These are phyloP conservation scores for Gouania willdenowi DNA, from an alignment of 2,797 vertebrate genomes.

Conservation along the genomic window DNA sequence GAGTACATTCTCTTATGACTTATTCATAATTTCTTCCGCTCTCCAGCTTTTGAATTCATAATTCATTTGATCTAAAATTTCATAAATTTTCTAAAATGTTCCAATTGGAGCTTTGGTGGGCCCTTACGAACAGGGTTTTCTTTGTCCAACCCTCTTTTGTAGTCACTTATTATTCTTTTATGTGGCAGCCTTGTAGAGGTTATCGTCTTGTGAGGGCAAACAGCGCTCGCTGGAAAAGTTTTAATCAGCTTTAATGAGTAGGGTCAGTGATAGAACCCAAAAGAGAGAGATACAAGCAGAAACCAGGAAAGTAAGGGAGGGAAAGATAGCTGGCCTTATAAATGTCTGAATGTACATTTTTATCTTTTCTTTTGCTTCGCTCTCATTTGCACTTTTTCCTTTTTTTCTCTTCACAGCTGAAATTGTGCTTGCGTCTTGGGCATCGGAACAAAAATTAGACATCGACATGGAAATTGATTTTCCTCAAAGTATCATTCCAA, in stretches of 20 bases:
- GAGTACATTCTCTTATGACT: constrained; percentile 78
- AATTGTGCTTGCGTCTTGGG: constrained; percentile 41
- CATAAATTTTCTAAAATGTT: constrained; percentile 87
- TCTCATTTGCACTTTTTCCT: constrained; percentile 42
- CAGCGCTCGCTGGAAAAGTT: constrained; percentile 71
- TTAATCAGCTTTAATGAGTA: constrained; percentile 81
- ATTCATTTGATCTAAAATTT: constrained; percentile 87
- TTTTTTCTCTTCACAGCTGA: constrained; percentile 30
- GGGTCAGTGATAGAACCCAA: constrained; percentile 70
- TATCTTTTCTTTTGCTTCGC: constrained; percentile 24
- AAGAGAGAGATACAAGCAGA: constrained; percentile 28
- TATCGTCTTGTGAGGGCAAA: constrained; percentile 78
- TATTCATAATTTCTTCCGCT: constrained; percentile 73
- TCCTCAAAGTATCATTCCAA: constrained; percentile 44
- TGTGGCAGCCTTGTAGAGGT: constrained; percentile 78
- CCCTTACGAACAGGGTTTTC: constrained; percentile 56
- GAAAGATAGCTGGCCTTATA: constrained; percentile 35
- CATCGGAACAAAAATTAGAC: constrained; percentile 48
- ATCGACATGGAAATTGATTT: constrained; percentile 50
- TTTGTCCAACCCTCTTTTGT: constrained; percentile 78
- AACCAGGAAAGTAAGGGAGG: constrained; percentile 26
- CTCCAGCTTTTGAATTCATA: constrained; percentile 74
- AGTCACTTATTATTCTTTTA: constrained; percentile 78
- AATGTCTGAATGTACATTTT: constrained; percentile 48
- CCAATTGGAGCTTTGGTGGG: constrained; percentile 75